Conservation (phyloP, 2,888 invertebrate genomes). For the Sabatieria punctata region DNA sequence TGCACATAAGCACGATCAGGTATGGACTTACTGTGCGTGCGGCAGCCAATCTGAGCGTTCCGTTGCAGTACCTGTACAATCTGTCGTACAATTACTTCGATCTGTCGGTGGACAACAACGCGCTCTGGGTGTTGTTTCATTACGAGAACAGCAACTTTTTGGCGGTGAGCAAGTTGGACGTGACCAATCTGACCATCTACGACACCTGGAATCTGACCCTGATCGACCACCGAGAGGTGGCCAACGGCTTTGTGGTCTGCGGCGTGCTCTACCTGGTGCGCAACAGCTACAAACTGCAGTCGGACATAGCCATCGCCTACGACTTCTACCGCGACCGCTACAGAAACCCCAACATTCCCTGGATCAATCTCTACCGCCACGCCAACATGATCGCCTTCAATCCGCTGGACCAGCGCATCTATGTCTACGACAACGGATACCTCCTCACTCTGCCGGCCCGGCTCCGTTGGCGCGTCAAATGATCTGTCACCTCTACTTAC, state of each 20-base stretch:
- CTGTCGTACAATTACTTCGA: constrained; percentile 37
- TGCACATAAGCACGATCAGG: too few relatives aligned
- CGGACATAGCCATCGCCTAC: constrained; percentile 22
- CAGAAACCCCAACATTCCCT: constrained; percentile 23
- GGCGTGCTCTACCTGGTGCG: constrained; percentile 27
- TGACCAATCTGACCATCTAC: constrained; percentile 26
- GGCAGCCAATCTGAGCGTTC: too few relatives aligned
- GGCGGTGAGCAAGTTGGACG: constrained; percentile 30
- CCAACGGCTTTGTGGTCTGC: constrained; percentile 29
- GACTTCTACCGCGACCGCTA: constrained; percentile 26
- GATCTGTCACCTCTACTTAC: too few relatives aligned
- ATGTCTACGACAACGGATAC: constrained; percentile 30
- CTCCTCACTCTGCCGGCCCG: constrained; percentile 27
- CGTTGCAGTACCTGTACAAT: constrained; percentile 34
- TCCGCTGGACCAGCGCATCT: constrained; percentile 29
- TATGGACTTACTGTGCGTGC: too few relatives aligned
- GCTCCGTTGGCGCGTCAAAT: constrained; percentile 21
- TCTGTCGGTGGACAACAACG: constrained; percentile 38
- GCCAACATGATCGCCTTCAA: constrained; percentile 30
- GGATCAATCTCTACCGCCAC: constrained; percentile 29
- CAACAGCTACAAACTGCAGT: constrained; percentile 15
- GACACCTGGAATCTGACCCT: constrained; percentile 26
- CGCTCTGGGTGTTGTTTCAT: constrained; percentile 38
- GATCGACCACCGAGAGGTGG: constrained; percentile 25
- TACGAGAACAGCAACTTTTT: constrained; percentile 18